Conservation (phyloP, 2,113 vertebrate species). For the Zosterops hypoxanthus region DNA sequence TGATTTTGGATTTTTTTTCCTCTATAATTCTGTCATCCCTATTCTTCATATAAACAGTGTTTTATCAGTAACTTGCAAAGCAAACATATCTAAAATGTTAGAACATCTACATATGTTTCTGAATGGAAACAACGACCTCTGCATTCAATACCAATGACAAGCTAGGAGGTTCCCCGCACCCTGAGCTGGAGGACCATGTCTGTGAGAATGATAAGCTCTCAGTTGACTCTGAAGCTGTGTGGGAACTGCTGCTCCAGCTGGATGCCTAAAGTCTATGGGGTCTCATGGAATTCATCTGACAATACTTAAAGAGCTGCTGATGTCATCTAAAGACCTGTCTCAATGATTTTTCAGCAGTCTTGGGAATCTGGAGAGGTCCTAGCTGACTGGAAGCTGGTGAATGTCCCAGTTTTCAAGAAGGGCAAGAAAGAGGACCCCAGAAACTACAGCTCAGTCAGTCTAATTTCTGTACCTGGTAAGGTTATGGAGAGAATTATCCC, state of each 20-base stretch:
- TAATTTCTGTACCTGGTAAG: not conserved
- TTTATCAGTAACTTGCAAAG: not conserved
- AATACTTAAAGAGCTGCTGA: not conserved
- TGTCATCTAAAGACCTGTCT: not conserved
- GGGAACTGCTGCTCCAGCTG: not conserved
- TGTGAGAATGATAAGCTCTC: not conserved
- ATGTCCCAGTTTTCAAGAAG: not conserved
- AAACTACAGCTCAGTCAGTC: not conserved
- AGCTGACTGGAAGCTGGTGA: not conserved
- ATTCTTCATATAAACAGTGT: not conserved
- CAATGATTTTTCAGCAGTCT: fast-evolving
- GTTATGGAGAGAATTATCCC: not conserved
- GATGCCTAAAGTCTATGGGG: not conserved
- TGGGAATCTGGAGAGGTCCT: not conserved
- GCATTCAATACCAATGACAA: not conserved
- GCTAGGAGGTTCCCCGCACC: not conserved
- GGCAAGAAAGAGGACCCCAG: not conserved
- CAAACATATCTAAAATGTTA: not conserved
- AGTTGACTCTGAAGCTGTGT: not conserved
- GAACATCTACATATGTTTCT: not conserved
- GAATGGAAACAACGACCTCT: not conserved
- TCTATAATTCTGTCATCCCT: not conserved
- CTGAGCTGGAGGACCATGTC: not conserved
- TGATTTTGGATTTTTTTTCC: not conserved
- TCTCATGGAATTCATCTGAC: not conserved